Evolutionary conservation across 2,888 invertebrate genomes (phyloP).

Genomic region (Pterobdella sp.): DNA sequence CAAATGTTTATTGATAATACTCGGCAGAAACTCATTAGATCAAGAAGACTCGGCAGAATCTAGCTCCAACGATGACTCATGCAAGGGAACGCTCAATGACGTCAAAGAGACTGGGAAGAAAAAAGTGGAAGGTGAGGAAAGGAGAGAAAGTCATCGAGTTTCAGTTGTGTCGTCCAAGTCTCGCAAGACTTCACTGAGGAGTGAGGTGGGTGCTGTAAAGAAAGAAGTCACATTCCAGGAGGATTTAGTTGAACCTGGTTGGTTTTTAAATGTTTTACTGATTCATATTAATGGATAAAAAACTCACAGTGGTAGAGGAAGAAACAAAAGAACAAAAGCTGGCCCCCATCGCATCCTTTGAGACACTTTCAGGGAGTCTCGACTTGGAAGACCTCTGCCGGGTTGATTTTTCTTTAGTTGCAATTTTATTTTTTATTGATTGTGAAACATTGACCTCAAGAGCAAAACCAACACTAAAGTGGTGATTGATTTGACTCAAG

Average conservation of each 20-base stretch:
- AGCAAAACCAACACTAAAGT: too few relatives aligned
- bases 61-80: slow-evolving; percentile 29
- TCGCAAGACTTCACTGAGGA: background rate
- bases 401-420: too few relatives aligned
- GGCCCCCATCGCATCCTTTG: slow-evolving; percentile 51
- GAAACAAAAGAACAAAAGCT: slow-evolving; percentile 39
- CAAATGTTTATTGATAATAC: too few relatives aligned
- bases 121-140: background rate
- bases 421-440: too few relatives aligned
- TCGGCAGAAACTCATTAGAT: slow-evolving; percentile 36
- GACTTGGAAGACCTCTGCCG: slow-evolving; percentile 29
- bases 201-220: background rate
- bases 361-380: slow-evolving; percentile 45
- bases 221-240: background rate
- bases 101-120: background rate
- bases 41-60: slow-evolving; percentile 32
- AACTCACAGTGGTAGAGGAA: background rate
- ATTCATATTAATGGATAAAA: background rate
- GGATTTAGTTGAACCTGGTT: background rate
- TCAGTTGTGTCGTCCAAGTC: background rate
- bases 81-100: background rate
- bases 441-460: too few relatives aligned
- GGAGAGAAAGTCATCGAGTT: background rate
- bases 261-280: background rate
- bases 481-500: too few relatives aligned